A percentile compares a stretch with the other conserved stretches of the same genome.
phyloP scores from a whole-genome alignment of 2,797 vertebrate species.

The Eulemur albifrons region DNA sequence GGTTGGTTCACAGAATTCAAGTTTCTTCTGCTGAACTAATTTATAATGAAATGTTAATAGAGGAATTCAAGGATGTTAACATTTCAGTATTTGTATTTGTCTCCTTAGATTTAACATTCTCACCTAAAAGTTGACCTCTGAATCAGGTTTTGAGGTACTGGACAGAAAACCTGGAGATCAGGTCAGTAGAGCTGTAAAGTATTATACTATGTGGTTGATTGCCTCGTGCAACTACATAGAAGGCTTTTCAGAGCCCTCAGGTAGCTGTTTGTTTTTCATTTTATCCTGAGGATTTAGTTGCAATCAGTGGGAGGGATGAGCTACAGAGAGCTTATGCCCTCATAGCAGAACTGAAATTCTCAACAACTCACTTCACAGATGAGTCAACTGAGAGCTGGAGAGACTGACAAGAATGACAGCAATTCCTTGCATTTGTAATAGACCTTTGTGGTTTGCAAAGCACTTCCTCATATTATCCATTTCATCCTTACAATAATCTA shows the following conservation, averaged over 20 bases:
- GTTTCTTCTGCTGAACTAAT: neutral
- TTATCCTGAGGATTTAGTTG: neutral
- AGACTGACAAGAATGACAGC: neutral
- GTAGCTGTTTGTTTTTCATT: neutral
- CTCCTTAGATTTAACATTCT: neutral
- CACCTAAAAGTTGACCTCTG: neutral
- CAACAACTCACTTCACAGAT: slow-evolving; percentile 21
- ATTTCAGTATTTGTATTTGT: neutral
- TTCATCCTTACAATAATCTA: neutral
- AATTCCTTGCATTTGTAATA: neutral
- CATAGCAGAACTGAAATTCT: neutral
- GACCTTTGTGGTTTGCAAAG: neutral
- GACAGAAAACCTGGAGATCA: neutral
- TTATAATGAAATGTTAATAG: slow-evolving; percentile 11
- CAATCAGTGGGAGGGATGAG: neutral
- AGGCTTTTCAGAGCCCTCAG: neutral
- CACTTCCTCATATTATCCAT: neutral
- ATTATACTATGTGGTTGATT: neutral
- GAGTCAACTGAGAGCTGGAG: neutral
- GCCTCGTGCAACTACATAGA: neutral
- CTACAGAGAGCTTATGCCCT: neutral
- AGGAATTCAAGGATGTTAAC: neutral
- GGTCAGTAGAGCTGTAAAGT: neutral
- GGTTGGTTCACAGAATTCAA: slow-evolving; percentile 7
- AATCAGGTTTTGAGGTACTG: neutral